Evolutionary conservation across 2,888 invertebrate genomes (phyloP).

Genomic region (Orchestes rusci): DNA sequence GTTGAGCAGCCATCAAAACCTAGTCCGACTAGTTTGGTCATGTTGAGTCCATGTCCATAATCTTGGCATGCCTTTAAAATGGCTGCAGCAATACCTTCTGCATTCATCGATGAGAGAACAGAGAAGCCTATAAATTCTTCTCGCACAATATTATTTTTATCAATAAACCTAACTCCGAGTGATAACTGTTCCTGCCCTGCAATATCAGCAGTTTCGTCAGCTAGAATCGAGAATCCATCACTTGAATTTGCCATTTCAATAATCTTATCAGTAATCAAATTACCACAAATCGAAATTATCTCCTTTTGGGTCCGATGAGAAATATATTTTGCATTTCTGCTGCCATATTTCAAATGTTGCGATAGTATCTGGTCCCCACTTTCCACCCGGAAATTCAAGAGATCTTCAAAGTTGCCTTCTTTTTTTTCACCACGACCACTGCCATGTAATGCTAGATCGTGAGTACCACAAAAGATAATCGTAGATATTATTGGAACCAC

Average conservation of each 20-base stretch:
- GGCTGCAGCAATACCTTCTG: slow-evolving; percentile 11
- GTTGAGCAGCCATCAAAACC: slow-evolving; percentile 18
- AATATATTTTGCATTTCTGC: slow-evolving; percentile 17
- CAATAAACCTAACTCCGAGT: slow-evolving; percentile 24
- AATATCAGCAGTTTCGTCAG: slow-evolving; percentile 32
- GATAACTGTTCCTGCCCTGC: slow-evolving; percentile 32
- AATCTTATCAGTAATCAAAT: not conserved
- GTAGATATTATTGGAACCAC: slow-evolving; percentile 6
- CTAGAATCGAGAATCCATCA: slow-evolving; percentile 26
- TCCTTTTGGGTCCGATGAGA: slow-evolving; percentile 24
- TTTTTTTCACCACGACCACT: not conserved
- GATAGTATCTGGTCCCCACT: slow-evolving; percentile 15
- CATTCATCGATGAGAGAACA: slow-evolving; percentile 14
- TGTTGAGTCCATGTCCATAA: not conserved
- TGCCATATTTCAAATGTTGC: slow-evolving; percentile 13
- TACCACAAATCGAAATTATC: slow-evolving; percentile 26
- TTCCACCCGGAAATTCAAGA: slow-evolving; percentile 19
- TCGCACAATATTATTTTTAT: slow-evolving; percentile 12
- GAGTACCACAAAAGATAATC: not conserved
- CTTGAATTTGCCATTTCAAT: slow-evolving; percentile 5
- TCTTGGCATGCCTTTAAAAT: slow-evolving; percentile 4
- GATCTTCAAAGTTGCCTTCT: slow-evolving; percentile 20
- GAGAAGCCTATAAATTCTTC: slow-evolving; percentile 22
- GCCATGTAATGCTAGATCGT: not conserved
- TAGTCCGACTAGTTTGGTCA: slow-evolving; percentile 7